Percentiles rank a stretch among this genome's conserved stretches.
Conservation (phyloP, 1,140 invertebrate genomes). For the Megalopta genalis region DNA sequence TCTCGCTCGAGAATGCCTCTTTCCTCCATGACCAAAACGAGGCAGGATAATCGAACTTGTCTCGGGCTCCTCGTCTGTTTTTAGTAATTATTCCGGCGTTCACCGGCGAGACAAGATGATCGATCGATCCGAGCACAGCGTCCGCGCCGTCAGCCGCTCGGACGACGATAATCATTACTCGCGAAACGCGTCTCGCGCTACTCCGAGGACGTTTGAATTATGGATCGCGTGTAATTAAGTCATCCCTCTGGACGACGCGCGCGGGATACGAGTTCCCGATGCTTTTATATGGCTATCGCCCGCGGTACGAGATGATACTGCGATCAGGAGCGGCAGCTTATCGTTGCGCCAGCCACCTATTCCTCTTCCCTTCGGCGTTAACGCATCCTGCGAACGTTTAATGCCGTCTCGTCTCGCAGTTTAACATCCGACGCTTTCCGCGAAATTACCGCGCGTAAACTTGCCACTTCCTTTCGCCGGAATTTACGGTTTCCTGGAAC, state of each 20-base stretch:
- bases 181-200: background rate
- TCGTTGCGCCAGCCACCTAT: background rate
- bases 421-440: no score
- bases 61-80: slow-evolving; percentile 20
- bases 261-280: background rate
- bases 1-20: slow-evolving; percentile 13
- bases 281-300: slow-evolving; percentile 9
- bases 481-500: slow-evolving; percentile 1
- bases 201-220: slow-evolving; percentile 42
- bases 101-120: slow-evolving; percentile 43
- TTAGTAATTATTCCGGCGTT: slow-evolving; percentile 40
- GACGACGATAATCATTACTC: slow-evolving; percentile 46
- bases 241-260: slow-evolving; percentile 13
- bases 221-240: slow-evolving; percentile 45
- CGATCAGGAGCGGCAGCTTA: slow-evolving; percentile 3
- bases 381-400: background rate
- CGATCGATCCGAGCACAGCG: slow-evolving; percentile 30
- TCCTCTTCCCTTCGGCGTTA: slow-evolving; percentile 7
- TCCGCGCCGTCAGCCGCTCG: slow-evolving; percentile 27
- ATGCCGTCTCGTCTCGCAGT: background rate
- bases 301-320: slow-evolving; percentile 4
- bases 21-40: slow-evolving; percentile 1
- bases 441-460: background rate
- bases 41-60: slow-evolving; percentile 19
- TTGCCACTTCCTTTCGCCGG: background rate